Evolutionary conservation across 2,797 vertebrate genomes (phyloP).

Genomic region (Notamacropus eugenii): DNA sequence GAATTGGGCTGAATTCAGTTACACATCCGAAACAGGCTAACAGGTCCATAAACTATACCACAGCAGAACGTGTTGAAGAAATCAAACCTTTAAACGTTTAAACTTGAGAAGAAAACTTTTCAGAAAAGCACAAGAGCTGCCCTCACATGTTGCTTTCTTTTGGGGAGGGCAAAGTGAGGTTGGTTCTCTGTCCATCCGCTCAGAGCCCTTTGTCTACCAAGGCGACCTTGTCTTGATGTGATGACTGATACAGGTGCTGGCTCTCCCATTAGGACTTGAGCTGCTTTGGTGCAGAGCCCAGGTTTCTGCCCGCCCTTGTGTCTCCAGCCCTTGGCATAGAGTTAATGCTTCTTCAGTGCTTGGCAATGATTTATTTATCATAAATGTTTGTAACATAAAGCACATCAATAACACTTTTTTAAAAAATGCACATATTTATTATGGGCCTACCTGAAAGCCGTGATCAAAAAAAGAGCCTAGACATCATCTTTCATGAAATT

Average conservation of each 20-base stretch:
- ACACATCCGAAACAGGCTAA: background rate
- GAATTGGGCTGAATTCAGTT: background rate
- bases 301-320: no score
- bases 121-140: background rate
- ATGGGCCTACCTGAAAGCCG: no score
- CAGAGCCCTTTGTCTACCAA: background rate
- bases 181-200: background rate
- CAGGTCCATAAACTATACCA: background rate
- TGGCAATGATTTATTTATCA: background rate
- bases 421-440: background rate
- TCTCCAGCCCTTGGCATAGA: background rate
- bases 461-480: no score
- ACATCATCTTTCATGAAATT: no score
- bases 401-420: background rate
- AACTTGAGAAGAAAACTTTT: background rate
- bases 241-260: background rate
- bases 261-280: background rate
- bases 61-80: background rate
- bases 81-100: background rate
- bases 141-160: background rate
- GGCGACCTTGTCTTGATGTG: background rate
- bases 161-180: background rate
- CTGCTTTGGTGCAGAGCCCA: no score
- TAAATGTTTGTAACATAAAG: background rate
- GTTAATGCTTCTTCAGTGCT: background rate